Percentiles rank a stretch among this genome's conserved stretches.
Conservation (phyloP, 2,888 invertebrate species). For the Aethes cnicana region DNA sequence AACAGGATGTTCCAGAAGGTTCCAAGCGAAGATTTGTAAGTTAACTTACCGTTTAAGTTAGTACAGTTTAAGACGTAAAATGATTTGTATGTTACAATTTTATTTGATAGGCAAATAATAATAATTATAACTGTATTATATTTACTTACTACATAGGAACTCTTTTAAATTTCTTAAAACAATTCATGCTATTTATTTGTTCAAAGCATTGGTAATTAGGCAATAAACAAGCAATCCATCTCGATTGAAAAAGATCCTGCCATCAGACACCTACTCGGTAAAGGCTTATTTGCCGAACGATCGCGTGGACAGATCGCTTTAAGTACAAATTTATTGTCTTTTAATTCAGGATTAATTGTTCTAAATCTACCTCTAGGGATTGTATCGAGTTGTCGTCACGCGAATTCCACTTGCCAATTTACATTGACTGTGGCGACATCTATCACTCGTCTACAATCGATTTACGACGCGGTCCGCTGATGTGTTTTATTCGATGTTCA, state of each 20-base stretch:
- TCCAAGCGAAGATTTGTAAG: slow-evolving; percentile 33
- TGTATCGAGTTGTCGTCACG: slow-evolving; percentile 36
- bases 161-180: no score
- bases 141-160: no score
- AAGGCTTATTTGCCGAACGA: slow-evolving; percentile 19
- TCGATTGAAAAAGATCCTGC: background rate
- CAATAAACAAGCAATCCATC: background rate
- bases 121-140: no score
- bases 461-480: no score
- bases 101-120: no score
- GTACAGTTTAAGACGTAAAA: slow-evolving; percentile 8
- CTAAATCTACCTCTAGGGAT: slow-evolving; percentile 38
- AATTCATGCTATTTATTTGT: no score
- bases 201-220: no score
- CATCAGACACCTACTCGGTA: slow-evolving; percentile 18
- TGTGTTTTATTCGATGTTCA: slow-evolving; percentile 2
- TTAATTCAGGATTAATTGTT: slow-evolving; percentile 47
- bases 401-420: slow-evolving; percentile 21
- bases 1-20: slow-evolving; percentile 63
- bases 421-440: slow-evolving; percentile 16
- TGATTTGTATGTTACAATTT: no score
- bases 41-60: slow-evolving; percentile 7
- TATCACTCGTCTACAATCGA: slow-evolving; percentile 23
- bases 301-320: slow-evolving; percentile 33
- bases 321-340: slow-evolving; percentile 36